A percentile compares a stretch with the other conserved stretches of the same genome.
These are phyloP conservation scores for Clarias platycephalus DNA, from an alignment of 2,797 vertebrate genomes.

Conservation along the genomic window DNA sequence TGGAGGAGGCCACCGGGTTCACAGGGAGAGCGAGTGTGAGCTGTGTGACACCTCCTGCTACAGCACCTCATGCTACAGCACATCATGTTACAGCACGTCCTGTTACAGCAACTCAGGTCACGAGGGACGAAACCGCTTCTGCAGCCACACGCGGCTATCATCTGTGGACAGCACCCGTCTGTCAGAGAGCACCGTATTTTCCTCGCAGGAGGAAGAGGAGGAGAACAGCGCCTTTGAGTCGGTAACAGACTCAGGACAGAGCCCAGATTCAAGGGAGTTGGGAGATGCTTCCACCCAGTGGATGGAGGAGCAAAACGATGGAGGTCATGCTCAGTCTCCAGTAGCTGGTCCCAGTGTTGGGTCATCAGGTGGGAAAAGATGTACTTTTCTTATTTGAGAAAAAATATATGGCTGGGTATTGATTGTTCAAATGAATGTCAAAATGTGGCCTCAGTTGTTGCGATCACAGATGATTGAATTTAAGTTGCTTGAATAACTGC, in stretches of 20 bases:
- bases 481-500: background rate
- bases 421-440: too few relatives aligned
- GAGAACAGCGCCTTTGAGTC: conserved; percentile 95
- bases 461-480: conserved; percentile 1
- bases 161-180: conserved; percentile 94
- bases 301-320: conserved; percentile 74
- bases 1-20: conserved; percentile 71
- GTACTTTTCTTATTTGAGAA: background rate
- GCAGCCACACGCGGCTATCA: conserved; percentile 93
- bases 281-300: conserved; percentile 70
- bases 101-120: conserved; percentile 84
- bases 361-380: conserved; percentile 79
- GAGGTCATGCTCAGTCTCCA: conserved; percentile 72
- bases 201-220: conserved; percentile 93
- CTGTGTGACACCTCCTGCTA: conserved; percentile 89
- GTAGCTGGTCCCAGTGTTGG: conserved; percentile 81
- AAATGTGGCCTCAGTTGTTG: background rate
- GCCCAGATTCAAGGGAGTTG: conserved; percentile 78
- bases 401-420: background rate
- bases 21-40: conserved; percentile 85
- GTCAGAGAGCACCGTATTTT: conserved; percentile 95
- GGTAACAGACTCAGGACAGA: conserved; percentile 76
- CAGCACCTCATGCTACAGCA: conserved; percentile 92
- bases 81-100: conserved; percentile 92
- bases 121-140: conserved; percentile 82